These are phyloP conservation scores for Drosophila pruinosa DNA, from an alignment of 1,140 invertebrate genomes.

Conservation along the genomic window DNA sequence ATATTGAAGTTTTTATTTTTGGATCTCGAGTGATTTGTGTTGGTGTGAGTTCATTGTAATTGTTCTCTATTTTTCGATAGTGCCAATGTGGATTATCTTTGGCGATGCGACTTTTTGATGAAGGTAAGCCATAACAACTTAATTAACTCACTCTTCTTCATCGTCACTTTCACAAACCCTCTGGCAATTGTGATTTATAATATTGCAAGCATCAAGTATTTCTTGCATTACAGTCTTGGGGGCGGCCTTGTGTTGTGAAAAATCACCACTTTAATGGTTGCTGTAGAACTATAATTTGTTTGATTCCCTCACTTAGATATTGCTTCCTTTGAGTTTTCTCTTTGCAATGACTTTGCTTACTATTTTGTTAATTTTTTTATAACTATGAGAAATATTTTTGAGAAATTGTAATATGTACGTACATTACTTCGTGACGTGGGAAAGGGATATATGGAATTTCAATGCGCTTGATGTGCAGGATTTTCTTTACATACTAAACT, in stretches of 20 bases:
- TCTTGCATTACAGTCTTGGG: neutral
- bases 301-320: constrained; percentile 31
- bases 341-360: neutral
- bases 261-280: constrained; percentile 47
- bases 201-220: constrained; percentile 20
- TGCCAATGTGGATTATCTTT: constrained; percentile 22
- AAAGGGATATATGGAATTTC: no score
- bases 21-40: constrained; percentile 51
- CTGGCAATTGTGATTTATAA: constrained; percentile 57
- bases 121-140: no score
- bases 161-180: neutral
- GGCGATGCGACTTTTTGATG: neutral
- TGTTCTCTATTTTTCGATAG: constrained; percentile 9
- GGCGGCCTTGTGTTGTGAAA: constrained; percentile 35
- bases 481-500: no score
- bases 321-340: neutral
- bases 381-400: no score
- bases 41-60: neutral
- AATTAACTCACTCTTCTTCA: neutral
- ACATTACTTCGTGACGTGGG: no score
- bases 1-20: constrained; percentile 80
- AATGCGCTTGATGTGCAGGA: no score
- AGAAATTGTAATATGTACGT: no score
- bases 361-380: no score
- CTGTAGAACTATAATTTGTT: constrained; percentile 42